These are phyloP conservation scores for Molossus alvarezi DNA, from an alignment of 2,797 vertebrate genomes.

Conservation along the genomic window DNA sequence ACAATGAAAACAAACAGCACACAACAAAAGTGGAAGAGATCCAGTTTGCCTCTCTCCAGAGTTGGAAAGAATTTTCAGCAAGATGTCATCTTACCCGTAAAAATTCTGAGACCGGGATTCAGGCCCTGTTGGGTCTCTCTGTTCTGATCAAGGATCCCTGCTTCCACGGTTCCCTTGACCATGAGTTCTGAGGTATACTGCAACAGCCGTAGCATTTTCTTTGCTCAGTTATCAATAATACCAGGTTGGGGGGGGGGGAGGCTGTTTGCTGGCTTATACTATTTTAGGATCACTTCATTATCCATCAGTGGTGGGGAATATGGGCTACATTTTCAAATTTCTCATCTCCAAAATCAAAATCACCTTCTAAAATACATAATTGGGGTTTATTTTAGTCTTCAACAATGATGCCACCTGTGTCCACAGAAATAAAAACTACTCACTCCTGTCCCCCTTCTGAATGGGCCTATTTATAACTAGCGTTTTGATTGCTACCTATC, in stretches of 20 bases:
- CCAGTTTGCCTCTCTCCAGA: neutral
- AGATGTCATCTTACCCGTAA: neutral
- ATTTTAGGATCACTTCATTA: neutral
- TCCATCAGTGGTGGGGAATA: conserved; percentile 13
- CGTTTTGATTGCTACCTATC: conserved; percentile 88
- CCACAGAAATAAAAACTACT: conserved; percentile 12
- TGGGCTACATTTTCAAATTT: neutral
- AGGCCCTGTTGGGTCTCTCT: neutral
- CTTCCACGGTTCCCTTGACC: neutral
- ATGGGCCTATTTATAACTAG: conserved; percentile 86
- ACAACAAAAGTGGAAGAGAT: neutral
- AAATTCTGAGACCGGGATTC: neutral
- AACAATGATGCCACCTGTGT: neutral
- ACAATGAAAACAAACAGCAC: neutral
- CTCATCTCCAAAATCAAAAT: conserved; percentile 39
- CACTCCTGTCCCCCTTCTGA: conserved; percentile 73
- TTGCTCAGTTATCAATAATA: neutral
- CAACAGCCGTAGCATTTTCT: neutral
- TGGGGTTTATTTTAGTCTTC: conserved; percentile 4
- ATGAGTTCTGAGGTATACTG: neutral
- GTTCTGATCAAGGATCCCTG: neutral
- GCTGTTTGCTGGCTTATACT: neutral
- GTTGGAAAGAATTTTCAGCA: conserved; percentile 27
- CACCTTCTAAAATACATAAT: neutral
- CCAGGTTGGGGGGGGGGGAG: neutral